Evolutionary conservation across 2,888 invertebrate genomes (phyloP), one percentile per base, ranked within the genome.

Genomic region (Piscicola geometra): DNA sequence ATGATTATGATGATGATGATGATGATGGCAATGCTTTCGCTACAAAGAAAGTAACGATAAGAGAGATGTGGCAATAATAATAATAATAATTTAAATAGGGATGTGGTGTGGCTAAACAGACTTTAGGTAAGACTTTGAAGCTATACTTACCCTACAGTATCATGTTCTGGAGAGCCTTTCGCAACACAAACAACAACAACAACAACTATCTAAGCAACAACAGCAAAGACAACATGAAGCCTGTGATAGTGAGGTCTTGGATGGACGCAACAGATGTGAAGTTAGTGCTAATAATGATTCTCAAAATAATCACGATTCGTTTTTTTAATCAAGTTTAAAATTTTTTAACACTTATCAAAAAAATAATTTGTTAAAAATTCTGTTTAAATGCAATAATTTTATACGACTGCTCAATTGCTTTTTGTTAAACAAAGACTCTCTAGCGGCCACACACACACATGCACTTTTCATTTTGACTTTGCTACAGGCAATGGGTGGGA

Each of bases 1-100:
- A 41, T 41, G 41, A 18, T 25, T 2, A 36, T 35, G 32, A 35
- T 69, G 41, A 69, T 69, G 33, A 69, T 69, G 69, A 69, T 69
- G 69, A 35, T 36, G 41, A 69, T 69, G 69, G 15, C 35, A 21
- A 18, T 69, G 33, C 18, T 69, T 12, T n/a, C 21, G 69, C 35
- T 2, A 2, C 35, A 15, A 33, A 35, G 41, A 25, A 35, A 1
- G 28, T 5, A 28, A 25, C 15, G 41, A 41, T 41, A 15, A 41
- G n/a, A n/a, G n/a, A n/a, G 33, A 36, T 36, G 69, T 69, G 25
- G 1, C 35, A 15, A 33, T 69, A 25, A 25, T 69, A 1, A 66
- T 5, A 28, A 25, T 41, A 15, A 41, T 41, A 15, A 41, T 41
- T 9, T 5, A 9, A 15, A 15, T 41, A 15, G 41, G 41, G 41